Percentiles rank a stretch among this genome's conserved stretches.
phyloP scores from a whole-genome alignment of 2,888 invertebrate species.

The Margaritifera margaritifera region DNA sequence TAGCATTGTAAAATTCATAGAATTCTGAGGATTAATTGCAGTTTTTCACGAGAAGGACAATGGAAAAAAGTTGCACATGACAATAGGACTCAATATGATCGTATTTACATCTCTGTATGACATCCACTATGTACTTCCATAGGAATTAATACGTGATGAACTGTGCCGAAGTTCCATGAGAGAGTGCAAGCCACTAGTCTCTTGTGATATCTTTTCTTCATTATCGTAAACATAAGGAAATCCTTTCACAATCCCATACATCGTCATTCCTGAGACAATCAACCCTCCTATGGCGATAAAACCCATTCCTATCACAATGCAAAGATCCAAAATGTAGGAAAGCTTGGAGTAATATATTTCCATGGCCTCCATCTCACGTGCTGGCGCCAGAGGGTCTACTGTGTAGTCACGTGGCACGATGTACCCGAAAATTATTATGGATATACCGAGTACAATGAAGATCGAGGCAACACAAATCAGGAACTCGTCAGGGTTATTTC shows the following conservation, averaged over 20 bases:
- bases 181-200: too few species aligned
- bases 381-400: conserved; percentile 48
- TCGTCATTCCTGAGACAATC: conserved; percentile 33
- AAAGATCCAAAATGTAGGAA: conserved; percentile 41
- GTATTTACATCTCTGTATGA: too few species aligned
- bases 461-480: conserved; percentile 30
- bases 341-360: conserved; percentile 47
- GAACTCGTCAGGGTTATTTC: conserved; percentile 24
- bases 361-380: conserved; percentile 56
- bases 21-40: too few species aligned
- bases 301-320: conserved; percentile 51
- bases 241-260: conserved; percentile 7
- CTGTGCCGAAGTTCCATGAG: too few species aligned
- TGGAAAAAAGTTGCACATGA: too few species aligned
- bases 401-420: conserved; percentile 49
- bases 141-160: too few species aligned
- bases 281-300: conserved; percentile 47
- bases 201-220: too few species aligned
- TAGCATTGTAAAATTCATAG: too few species aligned
- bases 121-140: too few species aligned
- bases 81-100: too few species aligned
- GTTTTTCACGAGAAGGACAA: too few species aligned
- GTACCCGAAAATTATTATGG: conserved; percentile 47
- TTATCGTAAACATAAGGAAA: too few species aligned
- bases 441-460: conserved; percentile 42